Base-by-base conservation (phyloP, 2,888 invertebrate genomes). In the Dryobotodes eremita region DNA sequence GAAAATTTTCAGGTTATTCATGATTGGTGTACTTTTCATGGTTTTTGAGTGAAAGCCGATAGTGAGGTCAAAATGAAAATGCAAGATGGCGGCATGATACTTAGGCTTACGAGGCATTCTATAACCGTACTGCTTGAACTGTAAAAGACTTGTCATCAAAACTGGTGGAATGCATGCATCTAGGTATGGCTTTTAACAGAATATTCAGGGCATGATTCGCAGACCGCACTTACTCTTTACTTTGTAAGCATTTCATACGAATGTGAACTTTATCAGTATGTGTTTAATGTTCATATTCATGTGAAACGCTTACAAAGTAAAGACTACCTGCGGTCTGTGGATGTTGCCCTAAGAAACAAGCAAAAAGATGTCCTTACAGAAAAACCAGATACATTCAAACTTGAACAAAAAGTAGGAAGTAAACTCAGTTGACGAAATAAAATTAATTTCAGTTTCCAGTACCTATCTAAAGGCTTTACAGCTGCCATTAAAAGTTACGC, bases 401-500 rank as follows among this genome's bases (percentile, higher is more conserved):
- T 76, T 3, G 31, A 80, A 77, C 77, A 68, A 71, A 80, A 59
- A 75, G 2, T 70, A n/a, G 23, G 20, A 42, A 42, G 10, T 36
- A 26, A 62, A 46, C 31, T 46, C 26, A 46, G 55, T 84, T 69
- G 50, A 77, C 62, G 74, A 82, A 85, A 82, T 71, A 79, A 72
- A 71, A 85, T 85, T 64, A 71, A 77, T 77, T 80, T 26, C 57
- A 73, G 57, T 20, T 71, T 70, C 62, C 71, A 76, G 77, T 36
- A 50, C 36, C 36, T 71, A n/a, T 4, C 4, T 17, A 72, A 74
- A 73, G 62, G 62, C 71, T 77, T 85, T 71, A 83, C 71, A 71
- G 61, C 83, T 26, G 73, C 71, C 85, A 76, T 83, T 85, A 85
- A 85, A 85, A 85, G 69, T 85, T 85, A 65, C 53, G 36, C 46